Conservation (phyloP, 1,140 invertebrate species). For the Penaeus indicus region DNA sequence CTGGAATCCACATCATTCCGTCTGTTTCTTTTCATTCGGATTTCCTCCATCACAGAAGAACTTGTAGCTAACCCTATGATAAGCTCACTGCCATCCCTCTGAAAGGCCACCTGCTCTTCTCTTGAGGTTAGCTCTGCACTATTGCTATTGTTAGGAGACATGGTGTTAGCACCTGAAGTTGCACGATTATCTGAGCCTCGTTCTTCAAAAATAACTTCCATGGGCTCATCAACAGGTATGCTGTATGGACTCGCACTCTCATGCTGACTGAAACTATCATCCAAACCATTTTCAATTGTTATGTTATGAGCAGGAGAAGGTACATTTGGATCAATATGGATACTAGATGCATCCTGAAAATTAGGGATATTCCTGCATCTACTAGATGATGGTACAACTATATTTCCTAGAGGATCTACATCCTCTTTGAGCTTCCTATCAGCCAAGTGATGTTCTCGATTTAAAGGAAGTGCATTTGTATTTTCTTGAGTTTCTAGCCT, state of each 20-base stretch:
- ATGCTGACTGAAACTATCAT: slow-evolving; percentile 27
- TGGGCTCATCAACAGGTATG: slow-evolving; percentile 41
- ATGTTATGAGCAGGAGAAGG: slow-evolving; percentile 43
- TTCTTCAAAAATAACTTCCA: slow-evolving; percentile 49
- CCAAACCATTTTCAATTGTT: slow-evolving; percentile 42
- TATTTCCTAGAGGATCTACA: slow-evolving; percentile 43
- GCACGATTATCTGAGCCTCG: slow-evolving; percentile 11
- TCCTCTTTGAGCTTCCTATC: slow-evolving; percentile 33
- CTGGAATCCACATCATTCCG: background rate
- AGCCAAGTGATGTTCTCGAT: slow-evolving; percentile 35
- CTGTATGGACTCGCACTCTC: slow-evolving; percentile 24
- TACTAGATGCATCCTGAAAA: slow-evolving; percentile 17
- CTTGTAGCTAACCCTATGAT: too few species aligned
- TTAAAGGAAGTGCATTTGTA: slow-evolving; percentile 9
- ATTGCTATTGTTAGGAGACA: background rate
- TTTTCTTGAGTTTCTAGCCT: slow-evolving; percentile 34
- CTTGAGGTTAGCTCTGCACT: background rate
- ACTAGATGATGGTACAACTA: slow-evolving; percentile 17
- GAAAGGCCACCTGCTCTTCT: too few species aligned
- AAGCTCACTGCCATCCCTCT: too few species aligned
- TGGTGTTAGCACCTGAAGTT: slow-evolving; percentile 8
- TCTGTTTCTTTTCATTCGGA: background rate
- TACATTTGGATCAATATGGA: slow-evolving; percentile 44
- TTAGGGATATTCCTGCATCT: slow-evolving; percentile 29
- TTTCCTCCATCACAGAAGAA: background rate